Base-by-base conservation (phyloP, 2,888 invertebrate genomes). In the Caenorhabditis imperialis region DNA sequence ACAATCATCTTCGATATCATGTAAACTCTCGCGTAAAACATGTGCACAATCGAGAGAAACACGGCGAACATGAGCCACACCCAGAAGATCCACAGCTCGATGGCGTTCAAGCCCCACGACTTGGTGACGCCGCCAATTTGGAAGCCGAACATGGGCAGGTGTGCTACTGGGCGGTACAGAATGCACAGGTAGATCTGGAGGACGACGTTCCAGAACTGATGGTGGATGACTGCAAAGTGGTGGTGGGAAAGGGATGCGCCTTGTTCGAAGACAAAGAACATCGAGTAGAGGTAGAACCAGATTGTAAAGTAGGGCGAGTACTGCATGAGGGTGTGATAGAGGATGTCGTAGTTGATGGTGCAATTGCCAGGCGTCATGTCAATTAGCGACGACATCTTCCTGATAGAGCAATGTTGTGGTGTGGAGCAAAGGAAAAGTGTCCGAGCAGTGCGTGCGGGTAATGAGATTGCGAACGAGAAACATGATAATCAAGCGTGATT, bases 131-230 rank as follows among this genome's bases (percentile, higher is more conserved):
- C 70, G 1, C 60, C 60, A 14, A 70, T 60, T 70, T 70, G 70
- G 37, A 70, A 70, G 12, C 70, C 70, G 18, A 70, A 70, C 53
- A 70, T 51, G 20, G 70, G 70, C n/a, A 70, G 54, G 54, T 70
- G 60, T 6, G 70, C 70, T 4, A 70, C 70, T 0, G 70, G 70
- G 7, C 70, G 60, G 18, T 70, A 70, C 20, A 70, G 45, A 5
- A 70, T 40, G 20, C 58, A 60, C n/a, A 70, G 45, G 38, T 70
- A 70, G 40, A 70, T 44, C 40, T 70, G 70, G 25, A 51, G 60
- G 30, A 70, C 20, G 6, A 60, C 35, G 16, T 60, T 60, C 70
- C 70, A 70, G 23, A 70, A 70, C 7, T 60, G 54, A 45, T 70
- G 70, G 27, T 60, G 54, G 14, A 70, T 16, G n/a, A 60, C 45